phyloP scores from a whole-genome alignment of 2,888 invertebrate genomes.

The Drosophila rellima region DNA sequence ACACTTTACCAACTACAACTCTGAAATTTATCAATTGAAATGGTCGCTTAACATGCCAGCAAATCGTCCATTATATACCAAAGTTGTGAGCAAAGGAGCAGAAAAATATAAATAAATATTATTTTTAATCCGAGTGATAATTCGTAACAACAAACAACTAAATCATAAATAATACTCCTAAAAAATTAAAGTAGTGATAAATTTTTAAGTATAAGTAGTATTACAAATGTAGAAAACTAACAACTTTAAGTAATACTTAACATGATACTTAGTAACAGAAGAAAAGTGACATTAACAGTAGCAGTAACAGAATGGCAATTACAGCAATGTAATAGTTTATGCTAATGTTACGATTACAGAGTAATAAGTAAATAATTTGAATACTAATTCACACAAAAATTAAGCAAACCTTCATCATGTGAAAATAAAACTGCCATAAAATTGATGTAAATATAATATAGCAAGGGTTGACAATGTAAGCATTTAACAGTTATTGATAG shows the following conservation, averaged over 20 bases:
- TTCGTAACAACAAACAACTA: not conserved
- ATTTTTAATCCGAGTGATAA: not conserved
- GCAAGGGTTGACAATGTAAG: slow-evolving; percentile 17
- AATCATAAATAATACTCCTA: too few species aligned
- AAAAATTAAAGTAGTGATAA: not conserved
- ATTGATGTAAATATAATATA: slow-evolving; percentile 1
- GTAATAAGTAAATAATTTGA: too few species aligned
- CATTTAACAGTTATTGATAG: slow-evolving; percentile 39
- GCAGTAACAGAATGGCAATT: too few species aligned
- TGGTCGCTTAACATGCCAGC: slow-evolving; percentile 1
- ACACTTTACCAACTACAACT: slow-evolving; percentile 10
- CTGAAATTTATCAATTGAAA: slow-evolving; percentile 10
- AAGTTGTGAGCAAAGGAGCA: not conserved
- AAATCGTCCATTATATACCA: not conserved
- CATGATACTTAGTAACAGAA: too few species aligned
- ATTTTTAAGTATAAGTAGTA: not conserved
- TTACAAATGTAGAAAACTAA: too few species aligned
- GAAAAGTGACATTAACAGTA: too few species aligned
- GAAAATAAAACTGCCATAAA: not conserved
- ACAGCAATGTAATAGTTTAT: too few species aligned
- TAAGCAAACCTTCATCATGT: not conserved
- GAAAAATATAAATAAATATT: not conserved
- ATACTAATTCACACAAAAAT: too few species aligned
- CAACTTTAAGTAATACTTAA: too few species aligned
- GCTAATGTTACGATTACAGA: too few species aligned